Evolutionary conservation across 2,888 invertebrate genomes (phyloP), one percentile per base, ranked within the genome.

Genomic region (Argyresthia albistria): DNA sequence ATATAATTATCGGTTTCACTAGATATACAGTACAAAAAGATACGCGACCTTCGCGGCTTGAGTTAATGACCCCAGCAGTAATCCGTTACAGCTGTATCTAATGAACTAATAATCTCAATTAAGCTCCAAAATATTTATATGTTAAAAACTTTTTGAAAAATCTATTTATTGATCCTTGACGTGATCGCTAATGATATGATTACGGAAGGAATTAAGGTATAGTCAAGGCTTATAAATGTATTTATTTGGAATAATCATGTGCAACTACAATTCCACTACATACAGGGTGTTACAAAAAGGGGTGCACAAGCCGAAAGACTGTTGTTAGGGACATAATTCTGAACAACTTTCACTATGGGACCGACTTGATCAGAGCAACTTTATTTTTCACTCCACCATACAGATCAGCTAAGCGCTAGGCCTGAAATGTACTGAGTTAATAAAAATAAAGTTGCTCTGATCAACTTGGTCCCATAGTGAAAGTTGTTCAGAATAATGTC

Each of bases 1-100:
- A 39, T 9, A 48, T 48, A 48, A 48, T 48, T 48, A 48, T 48
- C 8, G 48, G 48, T 48, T 48, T 37, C 48, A 35, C n/a, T 48
- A 48, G 25, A 25, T n/a, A 6, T 25, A 25, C 25, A 6, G 25
- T 25, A 25, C 25, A 11, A 37, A 48, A 48, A 37, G 46, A 14
- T 10, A 37, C 25, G 48, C 11, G 48, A 48, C 48, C 48, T 48
- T 48, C 48, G 15, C 8, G 3, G 12, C 14, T 15, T 3, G 37
- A 48, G 48, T 37, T 48, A 48, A 48, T 48, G 48, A 48, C 48
- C 48, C 37, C 37, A 37, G 14, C 8, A 37, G 48, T 37, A 48
- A 36, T 48, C 48, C 48, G 48, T 37, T 48, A 37, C 36, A 37
- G 48, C 35, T 48, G 11, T 15, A 9, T 37, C 14, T 37, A 48